These are phyloP conservation scores for Erythrolamprus reginae DNA, from an alignment of 2,113 vertebrate genomes.

Conservation along the genomic window DNA sequence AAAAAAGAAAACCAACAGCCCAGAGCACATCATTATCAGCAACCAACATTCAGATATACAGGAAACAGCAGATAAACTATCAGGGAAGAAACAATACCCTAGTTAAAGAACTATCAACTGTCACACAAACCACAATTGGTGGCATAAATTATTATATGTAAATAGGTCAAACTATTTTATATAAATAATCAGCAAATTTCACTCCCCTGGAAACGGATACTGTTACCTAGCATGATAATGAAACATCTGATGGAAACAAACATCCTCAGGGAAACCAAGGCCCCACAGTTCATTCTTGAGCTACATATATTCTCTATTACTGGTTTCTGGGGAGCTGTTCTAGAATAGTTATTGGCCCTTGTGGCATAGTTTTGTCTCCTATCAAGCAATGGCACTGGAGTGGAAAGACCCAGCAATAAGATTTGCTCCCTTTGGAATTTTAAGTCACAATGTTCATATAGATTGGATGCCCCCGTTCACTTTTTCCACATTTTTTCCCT, in stretches of 20 bases:
- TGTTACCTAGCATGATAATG: background rate
- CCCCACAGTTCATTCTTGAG: background rate
- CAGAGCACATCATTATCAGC: background rate
- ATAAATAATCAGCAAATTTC: background rate
- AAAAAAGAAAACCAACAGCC: background rate
- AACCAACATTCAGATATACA: background rate
- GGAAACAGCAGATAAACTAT: background rate
- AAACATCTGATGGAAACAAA: background rate
- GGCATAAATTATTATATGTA: background rate
- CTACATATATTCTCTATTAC: background rate
- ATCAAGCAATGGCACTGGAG: background rate
- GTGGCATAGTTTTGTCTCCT: background rate
- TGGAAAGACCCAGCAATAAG: background rate
- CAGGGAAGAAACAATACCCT: background rate
- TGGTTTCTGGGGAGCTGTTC: background rate
- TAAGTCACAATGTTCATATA: background rate
- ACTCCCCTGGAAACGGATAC: background rate
- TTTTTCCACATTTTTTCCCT: background rate
- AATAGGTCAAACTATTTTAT: background rate
- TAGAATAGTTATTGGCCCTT: background rate
- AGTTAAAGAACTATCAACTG: background rate
- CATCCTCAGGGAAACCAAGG: background rate
- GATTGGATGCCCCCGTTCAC: background rate
- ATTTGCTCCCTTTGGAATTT: background rate
- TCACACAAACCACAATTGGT: background rate